Conservation (phyloP, 2,113 vertebrate genomes). For the Leucoraja erinaceus region DNA sequence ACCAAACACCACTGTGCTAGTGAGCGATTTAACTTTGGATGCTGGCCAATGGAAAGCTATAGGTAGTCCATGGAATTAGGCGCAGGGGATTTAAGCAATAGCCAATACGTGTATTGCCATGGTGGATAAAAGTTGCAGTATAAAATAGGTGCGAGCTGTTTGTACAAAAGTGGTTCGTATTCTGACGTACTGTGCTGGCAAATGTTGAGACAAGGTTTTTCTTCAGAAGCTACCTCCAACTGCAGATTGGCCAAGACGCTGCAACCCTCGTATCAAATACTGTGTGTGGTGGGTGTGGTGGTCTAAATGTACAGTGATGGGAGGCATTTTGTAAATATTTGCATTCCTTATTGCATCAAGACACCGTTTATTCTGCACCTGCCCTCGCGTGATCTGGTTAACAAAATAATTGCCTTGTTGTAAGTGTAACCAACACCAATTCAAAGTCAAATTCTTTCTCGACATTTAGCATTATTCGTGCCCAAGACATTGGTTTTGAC, state of each 20-base stretch:
- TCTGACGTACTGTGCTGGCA: neutral
- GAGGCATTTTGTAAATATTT: neutral
- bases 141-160: neutral
- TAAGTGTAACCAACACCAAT: neutral
- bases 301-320: neutral
- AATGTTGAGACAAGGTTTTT: neutral
- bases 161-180: neutral
- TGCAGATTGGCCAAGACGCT: neutral
- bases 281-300: too few relatives aligned
- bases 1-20: constrained; percentile 17
- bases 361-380: constrained; percentile 1
- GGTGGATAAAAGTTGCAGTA: neutral
- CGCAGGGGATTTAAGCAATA: neutral
- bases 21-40: constrained; percentile 27
- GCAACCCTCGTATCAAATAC: neutral
- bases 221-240: neutral
- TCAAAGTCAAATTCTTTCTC: neutral
- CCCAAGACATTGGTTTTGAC: neutral
- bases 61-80: constrained; percentile 1
- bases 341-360: neutral
- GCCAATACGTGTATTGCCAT: neutral
- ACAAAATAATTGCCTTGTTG: neutral
- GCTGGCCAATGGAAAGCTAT: neutral
- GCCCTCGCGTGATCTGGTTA: neutral
- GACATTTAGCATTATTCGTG: neutral